Percentiles rank a stretch among this genome's conserved stretches.
phyloP scores from a whole-genome alignment of 2,113 vertebrate genomes.

The Lanius ludovicianus region DNA sequence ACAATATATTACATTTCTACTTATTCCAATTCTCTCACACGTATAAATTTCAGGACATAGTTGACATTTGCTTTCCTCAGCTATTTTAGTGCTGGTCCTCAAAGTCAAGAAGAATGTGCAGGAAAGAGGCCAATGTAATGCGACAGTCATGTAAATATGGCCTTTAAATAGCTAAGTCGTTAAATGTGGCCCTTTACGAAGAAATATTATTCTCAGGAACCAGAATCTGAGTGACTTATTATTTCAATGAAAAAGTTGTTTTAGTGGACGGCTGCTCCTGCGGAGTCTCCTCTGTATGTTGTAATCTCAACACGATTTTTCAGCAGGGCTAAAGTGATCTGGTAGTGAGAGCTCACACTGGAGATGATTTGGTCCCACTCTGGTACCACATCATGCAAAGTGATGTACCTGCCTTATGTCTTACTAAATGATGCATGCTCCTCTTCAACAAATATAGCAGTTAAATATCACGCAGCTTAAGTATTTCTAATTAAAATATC shows the following conservation, averaged over 20 bases:
- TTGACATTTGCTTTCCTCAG: conserved; percentile 92
- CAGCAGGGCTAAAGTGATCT: conserved; percentile 39
- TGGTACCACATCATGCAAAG: conserved; percentile 61
- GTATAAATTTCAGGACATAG: conserved; percentile 83
- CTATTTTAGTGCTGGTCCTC: conserved; percentile 79
- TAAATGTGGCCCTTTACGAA: conserved; percentile 69
- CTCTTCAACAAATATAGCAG: conserved; percentile 78
- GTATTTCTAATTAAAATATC: conserved; percentile 93
- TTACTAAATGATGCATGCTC: conserved; percentile 79
- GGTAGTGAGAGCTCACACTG: conserved; percentile 47
- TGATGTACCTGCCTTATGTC: conserved; percentile 76
- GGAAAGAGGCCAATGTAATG: conserved; percentile 68
- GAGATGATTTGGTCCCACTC: conserved; percentile 62
- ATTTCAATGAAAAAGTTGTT: conserved; percentile 51
- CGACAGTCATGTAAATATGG: conserved; percentile 75
- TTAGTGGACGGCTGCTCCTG: conserved; percentile 18
- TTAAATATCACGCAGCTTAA: conserved; percentile 80
- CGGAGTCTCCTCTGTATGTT: background rate
- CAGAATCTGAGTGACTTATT: conserved; percentile 59
- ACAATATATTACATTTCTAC: conserved; percentile 92
- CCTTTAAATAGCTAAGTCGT: conserved; percentile 72
- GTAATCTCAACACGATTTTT: conserved; percentile 50
- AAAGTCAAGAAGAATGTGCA: conserved; percentile 76
- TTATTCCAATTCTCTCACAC: conserved; percentile 87
- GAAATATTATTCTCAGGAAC: conserved; percentile 70